Evolutionary conservation across 2,888 invertebrate genomes (phyloP).

Genomic region (Vesta saturnalis): DNA sequence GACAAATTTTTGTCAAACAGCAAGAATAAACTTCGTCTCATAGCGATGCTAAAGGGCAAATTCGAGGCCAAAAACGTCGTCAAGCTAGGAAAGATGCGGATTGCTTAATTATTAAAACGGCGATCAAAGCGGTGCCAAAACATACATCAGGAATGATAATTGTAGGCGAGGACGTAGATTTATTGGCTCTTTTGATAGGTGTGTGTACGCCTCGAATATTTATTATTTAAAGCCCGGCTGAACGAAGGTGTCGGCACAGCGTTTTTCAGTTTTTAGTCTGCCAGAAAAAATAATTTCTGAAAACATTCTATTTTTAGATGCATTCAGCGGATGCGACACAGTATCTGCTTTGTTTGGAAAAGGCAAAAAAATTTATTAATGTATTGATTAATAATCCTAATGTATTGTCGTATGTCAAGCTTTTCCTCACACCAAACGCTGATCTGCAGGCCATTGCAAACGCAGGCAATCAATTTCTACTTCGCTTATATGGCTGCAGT

Average conservation of each 20-base stretch:
- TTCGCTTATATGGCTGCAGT: no score
- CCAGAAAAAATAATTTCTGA: not conserved
- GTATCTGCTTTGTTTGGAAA: not conserved
- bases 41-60: constrained; percentile 42
- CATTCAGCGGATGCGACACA: not conserved
- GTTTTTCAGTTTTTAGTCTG: not conserved
- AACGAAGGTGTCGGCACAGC: not conserved
- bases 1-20: constrained; percentile 43
- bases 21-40: constrained; percentile 40
- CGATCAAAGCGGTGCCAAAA: constrained; percentile 23
- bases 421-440: no score
- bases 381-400: no score
- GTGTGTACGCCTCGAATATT: not conserved
- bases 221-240: not conserved
- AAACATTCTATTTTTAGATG: not conserved
- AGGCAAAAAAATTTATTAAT: no score
- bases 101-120: constrained; percentile 38
- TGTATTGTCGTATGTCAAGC: no score
- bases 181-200: constrained; percentile 26
- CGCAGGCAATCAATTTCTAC: no score
- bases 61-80: constrained; percentile 29
- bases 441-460: no score
- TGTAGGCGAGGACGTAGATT: constrained; percentile 39
- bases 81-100: constrained; percentile 46
- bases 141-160: constrained; percentile 24